Base-by-base conservation (phyloP, 2,888 invertebrate species). In the Conistra vaccinii region DNA sequence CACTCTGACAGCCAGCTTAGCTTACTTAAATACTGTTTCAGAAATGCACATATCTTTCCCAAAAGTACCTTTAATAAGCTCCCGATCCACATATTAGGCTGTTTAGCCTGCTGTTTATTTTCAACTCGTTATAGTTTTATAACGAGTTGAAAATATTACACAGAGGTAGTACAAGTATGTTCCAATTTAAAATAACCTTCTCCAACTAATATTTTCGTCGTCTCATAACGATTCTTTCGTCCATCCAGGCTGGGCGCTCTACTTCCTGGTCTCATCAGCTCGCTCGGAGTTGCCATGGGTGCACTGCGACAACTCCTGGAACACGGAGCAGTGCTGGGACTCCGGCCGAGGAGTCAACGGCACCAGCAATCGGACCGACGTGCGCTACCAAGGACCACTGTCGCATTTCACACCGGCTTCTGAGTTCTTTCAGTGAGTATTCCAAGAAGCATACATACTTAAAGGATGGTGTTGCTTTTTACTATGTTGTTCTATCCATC, bases 301-400 rank as follows among this genome's bases (percentile, higher is more conserved):
- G 72, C 97, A 97, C 87, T 98, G 98, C 91, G 97, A 98, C 92
- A 98, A 98, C 94, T 95, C 97, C 0, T 98, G 98, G 98, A 98
- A 98, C 95, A 98, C 98, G 0, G 97, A 97, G 0, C 95, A 97
- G 83, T 98, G 98, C 92, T 97, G 97, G 97, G 97, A 97, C 88
- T 93, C 94, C 0, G 90, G 91, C 0, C 78, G 91, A 6, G 89
- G 91, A 4, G 88, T 91, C 29, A 95, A 95, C 79, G 82, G 87
- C 14, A 95, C 96, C 55, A 78, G 81, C 14, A 94, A 94, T 81
- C 90, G 91, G 23, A 94, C 95, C 0, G 95, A 95, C 48, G 92
- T 96, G n/a, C 94, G 93, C 26, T 96, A 96, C 83, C 96, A 96
- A 67, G 96, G 96, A 48, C 96, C 96, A 0, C 91, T 97, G 77